Base-by-base conservation (phyloP, 2,888 invertebrate genomes). In the Drosophila nigricruria region DNA sequence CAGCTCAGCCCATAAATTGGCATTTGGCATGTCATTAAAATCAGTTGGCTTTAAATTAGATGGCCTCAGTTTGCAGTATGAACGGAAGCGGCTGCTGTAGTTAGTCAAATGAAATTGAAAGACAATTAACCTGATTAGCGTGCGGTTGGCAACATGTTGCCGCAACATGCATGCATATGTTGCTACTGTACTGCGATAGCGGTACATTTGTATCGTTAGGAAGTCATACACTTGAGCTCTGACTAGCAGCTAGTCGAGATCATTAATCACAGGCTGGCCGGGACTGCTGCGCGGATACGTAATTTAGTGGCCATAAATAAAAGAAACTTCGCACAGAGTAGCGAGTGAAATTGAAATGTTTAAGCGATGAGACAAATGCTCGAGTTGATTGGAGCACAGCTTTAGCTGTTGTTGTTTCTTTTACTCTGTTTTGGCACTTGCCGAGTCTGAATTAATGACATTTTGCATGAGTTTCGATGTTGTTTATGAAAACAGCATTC, bases 301-400 rank as follows among this genome's bases (percentile, higher is more conserved):
- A 89, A 89, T 88, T 89, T 86, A 85, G 73, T 81, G 82, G 85
- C 89, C 73, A 86, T 86, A 86, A 89, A 86, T 86, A 89, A 86
- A 86, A 83, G 79, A 86, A 88, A 89, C 77, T 70, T 72, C 64
- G 60, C 65, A 65, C 59, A 70, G 50, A 71, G 70, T 20, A 59
- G 77, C 79, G 70, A 86, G 86, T 79, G 86, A 86, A 86, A 86
- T 86, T 89, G 88, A 86, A 86, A 88, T 86, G 88, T 85, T 85
- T 87, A 84, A 76, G 89, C 89, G 85, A 89, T 89, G 89, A 89
- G 85, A 85, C 85, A 85, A 85, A 85, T 85, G 84, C 79, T 77
- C 88, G 72, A 86, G 86, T 84, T 88, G 83, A 84, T 84, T 84
- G 80, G 82, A 68, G 71, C 74, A 54, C 69, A 71, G 85, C 81